phyloP scores from a whole-genome alignment of 2,888 invertebrate genomes.

The Orthosia incerta region DNA sequence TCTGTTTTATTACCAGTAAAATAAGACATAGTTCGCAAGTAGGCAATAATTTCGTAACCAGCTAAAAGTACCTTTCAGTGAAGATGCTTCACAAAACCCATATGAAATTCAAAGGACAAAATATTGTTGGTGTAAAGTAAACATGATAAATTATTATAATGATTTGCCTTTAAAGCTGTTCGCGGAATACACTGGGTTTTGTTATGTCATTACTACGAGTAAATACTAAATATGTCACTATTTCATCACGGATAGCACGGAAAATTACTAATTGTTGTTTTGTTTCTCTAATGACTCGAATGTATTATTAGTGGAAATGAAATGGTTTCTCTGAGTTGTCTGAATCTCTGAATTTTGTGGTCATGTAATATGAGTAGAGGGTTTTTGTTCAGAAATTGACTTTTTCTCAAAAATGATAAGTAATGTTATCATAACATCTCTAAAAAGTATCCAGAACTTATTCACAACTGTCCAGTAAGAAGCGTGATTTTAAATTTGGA shows the following conservation, averaged over 20 bases:
- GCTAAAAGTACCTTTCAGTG: too few species aligned
- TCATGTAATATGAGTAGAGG: not conserved
- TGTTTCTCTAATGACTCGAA: not conserved
- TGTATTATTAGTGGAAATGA: not conserved
- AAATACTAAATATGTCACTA: not conserved
- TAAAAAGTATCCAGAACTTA: too few species aligned
- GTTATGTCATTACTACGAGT: not conserved
- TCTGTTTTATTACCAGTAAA: too few species aligned
- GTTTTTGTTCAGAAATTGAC: too few species aligned
- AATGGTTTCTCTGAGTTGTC: not conserved
- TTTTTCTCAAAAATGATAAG: too few species aligned
- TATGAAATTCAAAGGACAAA: not conserved
- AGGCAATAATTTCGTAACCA: too few species aligned
- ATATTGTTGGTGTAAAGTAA: slow-evolving; percentile 12
- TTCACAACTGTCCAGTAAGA: too few species aligned
- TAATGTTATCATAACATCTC: too few species aligned
- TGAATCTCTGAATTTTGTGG: not conserved
- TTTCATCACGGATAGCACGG: not conserved
- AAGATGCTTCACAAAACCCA: not conserved
- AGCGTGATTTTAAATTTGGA: too few species aligned
- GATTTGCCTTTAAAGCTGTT: slow-evolving; percentile 16
- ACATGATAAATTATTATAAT: slow-evolving; percentile 9
- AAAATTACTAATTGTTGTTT: not conserved
- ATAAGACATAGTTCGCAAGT: too few species aligned
- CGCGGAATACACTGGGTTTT: slow-evolving; percentile 3